These are phyloP conservation scores for Hemitrygon akajei DNA, from an alignment of 2,797 vertebrate species.

Conservation along the genomic window DNA sequence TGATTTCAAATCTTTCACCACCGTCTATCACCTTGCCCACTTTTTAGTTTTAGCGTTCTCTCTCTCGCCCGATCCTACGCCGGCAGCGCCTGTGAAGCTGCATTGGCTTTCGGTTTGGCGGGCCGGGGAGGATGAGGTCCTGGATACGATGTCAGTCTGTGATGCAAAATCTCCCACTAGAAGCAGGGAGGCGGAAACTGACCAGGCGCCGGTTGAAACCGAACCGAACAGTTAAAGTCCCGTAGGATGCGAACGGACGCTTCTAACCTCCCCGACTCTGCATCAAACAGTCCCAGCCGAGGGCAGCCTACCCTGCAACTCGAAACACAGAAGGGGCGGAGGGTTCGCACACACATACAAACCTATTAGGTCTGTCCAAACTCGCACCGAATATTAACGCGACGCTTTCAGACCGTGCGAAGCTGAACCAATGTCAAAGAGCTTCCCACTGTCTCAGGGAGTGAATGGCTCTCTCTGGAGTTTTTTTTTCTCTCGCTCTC, in stretches of 20 bases:
- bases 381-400: not conserved
- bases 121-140: no score
- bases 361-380: not conserved
- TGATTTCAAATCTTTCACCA: not conserved
- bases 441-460: not conserved
- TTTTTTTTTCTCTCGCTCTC: not conserved
- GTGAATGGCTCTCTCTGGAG: not conserved
- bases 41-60: no score
- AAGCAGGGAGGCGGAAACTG: not conserved
- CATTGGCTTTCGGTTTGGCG: not conserved
- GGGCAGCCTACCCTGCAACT: no score
- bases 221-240: no score
- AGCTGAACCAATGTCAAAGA: not conserved
- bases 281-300: not conserved
- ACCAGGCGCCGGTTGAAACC: not conserved
- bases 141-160: not conserved
- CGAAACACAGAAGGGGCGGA: no score
- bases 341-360: not conserved
- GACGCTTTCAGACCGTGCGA: not conserved
- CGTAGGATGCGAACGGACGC: not conserved
- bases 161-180: not conserved
- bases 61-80: not conserved
- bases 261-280: not conserved
- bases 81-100: not conserved
- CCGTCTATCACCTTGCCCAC: not conserved